Base-by-base conservation (phyloP, 2,797 vertebrate species). In the Paratrypauchen microcephalus region DNA sequence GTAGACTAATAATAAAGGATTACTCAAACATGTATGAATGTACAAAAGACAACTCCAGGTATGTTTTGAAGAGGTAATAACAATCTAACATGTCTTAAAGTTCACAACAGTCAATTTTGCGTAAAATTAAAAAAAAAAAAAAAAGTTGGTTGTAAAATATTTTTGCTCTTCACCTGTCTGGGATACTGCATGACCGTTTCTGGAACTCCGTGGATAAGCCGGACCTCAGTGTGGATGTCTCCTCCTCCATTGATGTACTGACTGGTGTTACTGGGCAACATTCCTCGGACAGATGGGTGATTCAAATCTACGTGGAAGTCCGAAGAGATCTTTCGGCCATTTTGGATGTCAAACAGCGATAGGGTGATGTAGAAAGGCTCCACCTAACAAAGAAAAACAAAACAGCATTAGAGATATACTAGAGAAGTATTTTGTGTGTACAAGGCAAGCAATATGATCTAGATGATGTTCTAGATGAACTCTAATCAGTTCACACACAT, bases 241-340 rank as follows among this genome's bases (percentile, higher is more conserved):
- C 89, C 86, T 13, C 91, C 93, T 4, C 95, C 94, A 6, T 96
- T 97, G 82, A 94, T 87, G 81, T 94, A 88, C 56, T 92, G 92
- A 1, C 90, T 89, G 66, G 85, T 88, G 5, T 84, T 67, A 66
- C 12, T 85, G 59, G 92, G 70, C 73, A 98, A 74, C 96, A 99
- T 95, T 62, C 93, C 94, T 70, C 96, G 91, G 55, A 99, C 97
- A 1, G 96, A 96, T 16, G 92, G 80, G 1, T 99, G 97, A 81
- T 99, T 99, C 71, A 99, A 90, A 83, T 99, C 97, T 68, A 99
- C 96, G 0, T 97, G 96, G 90, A 99, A 99, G 86, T 99, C 97
- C 0, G 97, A 94, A 3, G 97, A 98, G 89, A 99, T 98, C 90
- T 98, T 99, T 41, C 92, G 92, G 84, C 95, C 94, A 73, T 94